phyloP scores from a whole-genome alignment of 2,888 invertebrate species.

The Parnassius apollo region DNA sequence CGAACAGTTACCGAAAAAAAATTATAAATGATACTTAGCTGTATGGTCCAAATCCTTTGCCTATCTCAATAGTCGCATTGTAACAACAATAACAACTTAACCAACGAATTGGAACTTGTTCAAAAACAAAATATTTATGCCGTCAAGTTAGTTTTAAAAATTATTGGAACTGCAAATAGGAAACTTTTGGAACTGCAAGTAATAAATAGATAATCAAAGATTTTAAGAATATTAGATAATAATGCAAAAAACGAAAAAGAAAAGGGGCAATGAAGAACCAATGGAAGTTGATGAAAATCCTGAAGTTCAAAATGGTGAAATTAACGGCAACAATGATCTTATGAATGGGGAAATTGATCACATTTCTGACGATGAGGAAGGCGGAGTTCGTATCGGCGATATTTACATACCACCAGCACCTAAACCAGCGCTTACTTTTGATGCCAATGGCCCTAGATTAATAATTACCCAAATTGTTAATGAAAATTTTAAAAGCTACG shows the following conservation, averaged over 20 bases:
- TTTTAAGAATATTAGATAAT: not conserved
- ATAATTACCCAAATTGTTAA: slow-evolving; percentile 95
- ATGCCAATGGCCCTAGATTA: slow-evolving; percentile 89
- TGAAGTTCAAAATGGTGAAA: slow-evolving; percentile 35
- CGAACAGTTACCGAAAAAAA: too few species aligned
- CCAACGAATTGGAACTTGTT: too few species aligned
- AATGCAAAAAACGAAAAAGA: slow-evolving; percentile 58
- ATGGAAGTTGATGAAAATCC: slow-evolving; percentile 65
- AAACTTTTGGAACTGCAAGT: too few species aligned
- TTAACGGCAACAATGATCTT: slow-evolving; percentile 33
- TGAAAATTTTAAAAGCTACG: slow-evolving; percentile 98
- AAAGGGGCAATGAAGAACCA: slow-evolving; percentile 52
- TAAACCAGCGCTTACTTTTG: slow-evolving; percentile 85
- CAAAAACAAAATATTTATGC: too few species aligned
- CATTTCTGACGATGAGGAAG: slow-evolving; percentile 83
- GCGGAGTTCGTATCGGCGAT: slow-evolving; percentile 87
- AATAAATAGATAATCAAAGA: too few species aligned
- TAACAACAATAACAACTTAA: too few species aligned
- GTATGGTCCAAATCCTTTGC: too few species aligned
- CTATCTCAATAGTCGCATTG: too few species aligned
- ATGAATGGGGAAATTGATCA: slow-evolving; percentile 60
- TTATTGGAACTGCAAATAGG: too few species aligned
- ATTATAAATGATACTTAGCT: too few species aligned
- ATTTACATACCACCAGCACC: slow-evolving; percentile 92
- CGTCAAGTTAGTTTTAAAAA: too few species aligned